Base-by-base conservation (phyloP, 2,888 invertebrate genomes). In the Drosophila birchii region DNA sequence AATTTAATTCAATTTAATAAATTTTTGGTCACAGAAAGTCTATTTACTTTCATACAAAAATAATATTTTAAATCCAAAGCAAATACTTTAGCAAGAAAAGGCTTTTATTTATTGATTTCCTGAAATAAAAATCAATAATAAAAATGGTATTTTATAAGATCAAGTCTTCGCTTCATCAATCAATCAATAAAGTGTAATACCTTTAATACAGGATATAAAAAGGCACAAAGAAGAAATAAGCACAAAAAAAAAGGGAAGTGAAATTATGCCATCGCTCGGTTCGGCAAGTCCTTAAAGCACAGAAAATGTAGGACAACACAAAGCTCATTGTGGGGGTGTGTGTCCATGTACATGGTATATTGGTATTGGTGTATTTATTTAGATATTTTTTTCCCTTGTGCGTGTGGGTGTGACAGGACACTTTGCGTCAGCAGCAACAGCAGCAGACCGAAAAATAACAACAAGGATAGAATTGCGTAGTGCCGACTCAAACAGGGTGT, bases 391-490 rank as follows among this genome's bases (percentile, higher is more conserved):
- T 39, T 7, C 23, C 1, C n/a, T 8, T 26, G 4, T 32, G 26
- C 26, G 78, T 78, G 76, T 68, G 75, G 69, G 75, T 75, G 69
- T 68, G 72, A 68, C 84, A 89, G 84, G 90, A 86, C 79, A 73
- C 78, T 88, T 80, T 86, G 56, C 90, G 86, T 86, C 86, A 86
- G 90, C 90, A 43, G 34, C 53, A 66, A 26, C 74, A 75, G 80
- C 36, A 44, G 34, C 54, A 66, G 66, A 67, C 70, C 67, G 45
- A 68, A 69, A 78, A 75, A 79, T 56, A 62, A 54, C 60, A 64
- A 56, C 71, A 61, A 69, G 41, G 41, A 29, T 76, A 72, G 60
- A 86, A 79, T 72, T 81, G 81, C 73, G 78, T 62, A 64, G 80
- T 57, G 68, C 66, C 66, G 53, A 32, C 63, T 45, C 18, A 49